Evolutionary conservation across 1,140 invertebrate genomes (phyloP), one percentile per base, ranked within the genome.

Genomic region (Leptinotarsa lineolata): DNA sequence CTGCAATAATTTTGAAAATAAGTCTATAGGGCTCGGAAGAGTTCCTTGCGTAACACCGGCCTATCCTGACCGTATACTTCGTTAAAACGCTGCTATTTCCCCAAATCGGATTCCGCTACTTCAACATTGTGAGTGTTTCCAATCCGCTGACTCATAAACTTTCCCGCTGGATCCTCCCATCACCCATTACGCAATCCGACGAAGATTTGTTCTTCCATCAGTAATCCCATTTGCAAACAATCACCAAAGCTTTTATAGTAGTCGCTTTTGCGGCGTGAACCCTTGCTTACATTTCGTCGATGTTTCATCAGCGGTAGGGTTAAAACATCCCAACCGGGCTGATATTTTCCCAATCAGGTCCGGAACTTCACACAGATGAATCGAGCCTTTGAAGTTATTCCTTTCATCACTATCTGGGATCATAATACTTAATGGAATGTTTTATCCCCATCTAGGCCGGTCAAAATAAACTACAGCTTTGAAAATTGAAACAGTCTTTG

Each of bases 321-420:
- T 54, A 54, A 54, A 54, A 54, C 48, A 54, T 8, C 48, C 48
- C 16, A 54, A 6, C 48, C 4, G 48, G n/a, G 48, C 48, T 2
- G 48, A 54, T 54, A 54, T 54, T 54, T 54, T 54, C 48, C 48
- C 48, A 54, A 54, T 54, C 48, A 54, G 48, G 48, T 54, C 15
- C n/a, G 48, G 48, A 54, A 54, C 48, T 54, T 13, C 15, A 54
- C 48, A 5, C 15, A 54, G 48, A 54, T 54, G 15, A 54, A 54
- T 54, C 48, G 48, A 13, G 15, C 48, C 48, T 54, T 54, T 54
- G 48, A 54, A 54, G 48, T 16, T 54, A n/a, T 54, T 54, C 48
- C 48, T 54, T 54, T 54, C 48, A 54, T 54, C 48, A 54, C 48
- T 54, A 54, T 54, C 48, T 54, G 48, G 48, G 48, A 54, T 54